Conservation (phyloP, 2,113 vertebrate species). For the Lipophrys pholis region DNA sequence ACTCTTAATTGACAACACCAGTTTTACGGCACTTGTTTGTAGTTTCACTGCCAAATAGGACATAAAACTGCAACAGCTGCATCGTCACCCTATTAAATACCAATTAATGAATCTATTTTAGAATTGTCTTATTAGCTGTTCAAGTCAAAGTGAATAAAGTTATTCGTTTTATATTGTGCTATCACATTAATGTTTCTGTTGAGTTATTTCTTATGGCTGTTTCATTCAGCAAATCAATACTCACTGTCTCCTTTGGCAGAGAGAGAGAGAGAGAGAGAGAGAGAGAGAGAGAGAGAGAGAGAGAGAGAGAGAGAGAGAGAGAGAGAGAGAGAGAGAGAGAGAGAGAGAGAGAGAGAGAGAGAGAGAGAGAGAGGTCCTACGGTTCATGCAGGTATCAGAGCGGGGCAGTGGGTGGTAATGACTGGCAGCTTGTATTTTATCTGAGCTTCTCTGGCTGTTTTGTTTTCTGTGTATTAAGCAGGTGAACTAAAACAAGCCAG, state of each 20-base stretch:
- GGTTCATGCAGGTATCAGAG: constrained; percentile 32
- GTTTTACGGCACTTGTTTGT: not conserved
- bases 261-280: not conserved
- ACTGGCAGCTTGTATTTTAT: constrained; percentile 61
- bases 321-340: not conserved
- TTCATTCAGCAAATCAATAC: constrained; percentile 7
- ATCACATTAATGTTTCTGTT: constrained; percentile 19
- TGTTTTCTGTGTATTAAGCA: constrained; percentile 61
- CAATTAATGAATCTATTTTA: constrained; percentile 29
- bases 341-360: too few relatives aligned
- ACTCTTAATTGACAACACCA: not conserved
- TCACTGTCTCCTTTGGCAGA: constrained; percentile 4
- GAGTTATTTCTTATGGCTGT: constrained; percentile 8
- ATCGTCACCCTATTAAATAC: not conserved
- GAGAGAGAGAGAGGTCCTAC: constrained; percentile 5
- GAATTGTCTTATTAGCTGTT: constrained; percentile 5
- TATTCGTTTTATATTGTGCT: constrained; percentile 9
- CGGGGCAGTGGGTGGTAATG: constrained; percentile 37
- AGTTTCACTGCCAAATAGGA: not conserved
- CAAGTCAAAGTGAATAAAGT: constrained; percentile 2
- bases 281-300: constrained; percentile 1
- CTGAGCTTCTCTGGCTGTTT: constrained; percentile 47
- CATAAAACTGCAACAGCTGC: not conserved
- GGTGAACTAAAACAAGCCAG: constrained; percentile 55
- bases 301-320: constrained; percentile 1